Evolutionary conservation across 2,797 vertebrate species (phyloP), one percentile per base, ranked within the genome.

Genomic region (Manis pentadactyla): DNA sequence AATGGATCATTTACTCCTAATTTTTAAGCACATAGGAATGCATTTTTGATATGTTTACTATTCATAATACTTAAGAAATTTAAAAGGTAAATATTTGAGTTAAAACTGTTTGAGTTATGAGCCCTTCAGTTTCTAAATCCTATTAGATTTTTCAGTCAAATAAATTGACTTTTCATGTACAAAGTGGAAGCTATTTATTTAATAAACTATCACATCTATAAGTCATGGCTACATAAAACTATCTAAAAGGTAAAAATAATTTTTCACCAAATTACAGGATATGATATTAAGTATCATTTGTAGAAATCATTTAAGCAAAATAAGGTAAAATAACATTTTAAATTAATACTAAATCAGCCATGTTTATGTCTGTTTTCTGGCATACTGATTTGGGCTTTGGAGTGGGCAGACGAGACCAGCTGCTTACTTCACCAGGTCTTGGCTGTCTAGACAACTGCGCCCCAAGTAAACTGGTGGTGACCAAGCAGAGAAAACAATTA

Each of bases 381-480:
- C 37, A 59, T 31, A 2, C 29, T 39, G 57, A 81, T 61, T 81
- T 81, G 37, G 25, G 12, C 15, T 61, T 81, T 37, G 31, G 46
- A 29, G 37, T 14, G 34, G 25, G 0, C 37, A 42, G 29, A 61
- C 4, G 29, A 15, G 59, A 81, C 78, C 10, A 61, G 19, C 39
- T 81, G 27, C 37, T 81, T 25, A 75, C 11, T 53, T 51, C 18
- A n/a, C 2, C 18, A 0, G 0, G 18, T 51, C 29, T 75, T 34
- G 31, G 49, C 37, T 39, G 37, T 39, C 37, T 39, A 39, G 37
- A 5, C 37, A 39, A 39, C 37, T 39, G 37, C 5, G 37, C 37
- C 37, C 37, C 37, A 4, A 4, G 37, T 39, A 39, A 39, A 39
- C 37, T 39, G 37, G 37, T 39, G 37, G 3, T 39, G 37, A 75